Base-by-base conservation (phyloP, 2,797 vertebrate genomes). In the Centropyge bicolor region DNA sequence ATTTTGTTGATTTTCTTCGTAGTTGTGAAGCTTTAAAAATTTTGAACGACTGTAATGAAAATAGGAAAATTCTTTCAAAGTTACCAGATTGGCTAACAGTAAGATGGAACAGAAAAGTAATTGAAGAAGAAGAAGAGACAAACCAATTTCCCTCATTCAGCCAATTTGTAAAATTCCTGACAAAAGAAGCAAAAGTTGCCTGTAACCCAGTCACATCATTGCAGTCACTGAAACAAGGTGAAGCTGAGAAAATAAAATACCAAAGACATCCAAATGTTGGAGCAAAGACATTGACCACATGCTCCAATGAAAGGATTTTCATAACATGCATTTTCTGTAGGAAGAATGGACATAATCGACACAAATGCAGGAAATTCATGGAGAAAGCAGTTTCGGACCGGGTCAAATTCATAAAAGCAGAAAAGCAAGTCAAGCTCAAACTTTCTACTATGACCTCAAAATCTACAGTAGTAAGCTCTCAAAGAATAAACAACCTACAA, bases 21-120 rank as follows among this genome's bases (percentile, higher is more conserved):
- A 51, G 87, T 60, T 91, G 76, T 62, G 81, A 91, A 31, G 73
- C 78, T 35, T 11, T 90, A 16, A 65, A 86, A 10, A 82, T 88
- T 1, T 20, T 88, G 1, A 89, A 85, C 62, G 77, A 86, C 56
- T 86, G 74, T 35, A 83, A 81, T 67, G 78, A 78, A 31, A 87
- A 87, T 46, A 70, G 81, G 8, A 89, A 80, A 4, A 85, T 91
- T 24, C 27, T 86, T 19, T 61, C 73, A 2, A 88, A 87, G 54
- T 54, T 88, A 61, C 80, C 85, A 1, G 86, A 90, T 9, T 87
- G 80, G 79, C 27, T 86, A 16, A 45, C 51, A 0, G 69, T 55
- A 2, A 90, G 70, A 6, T 90, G 78, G 81, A 90, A 90, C 5
- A 12, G 35, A 4, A 81, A 86, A 17, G 70, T 79, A 16, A 66